phyloP scores from a whole-genome alignment of 2,797 vertebrate genomes.

The Dipus sagitta region DNA sequence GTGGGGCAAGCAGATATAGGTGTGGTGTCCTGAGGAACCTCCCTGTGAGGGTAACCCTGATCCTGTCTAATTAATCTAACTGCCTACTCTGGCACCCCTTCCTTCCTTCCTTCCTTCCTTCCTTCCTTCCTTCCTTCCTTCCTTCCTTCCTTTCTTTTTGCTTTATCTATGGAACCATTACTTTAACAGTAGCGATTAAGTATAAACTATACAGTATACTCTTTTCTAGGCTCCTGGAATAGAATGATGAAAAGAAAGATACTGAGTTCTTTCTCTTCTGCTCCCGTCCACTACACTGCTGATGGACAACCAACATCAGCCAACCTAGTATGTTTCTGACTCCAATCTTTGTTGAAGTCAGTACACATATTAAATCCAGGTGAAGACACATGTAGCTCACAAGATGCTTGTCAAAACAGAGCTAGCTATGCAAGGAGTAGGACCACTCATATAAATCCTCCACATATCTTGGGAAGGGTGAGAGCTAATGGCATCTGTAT shows the following conservation, averaged over 20 bases:
- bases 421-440: background rate
- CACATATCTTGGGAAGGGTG: background rate
- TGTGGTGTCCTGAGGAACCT: no score
- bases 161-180: background rate
- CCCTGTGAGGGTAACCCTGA: no score
- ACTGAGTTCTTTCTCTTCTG: background rate
- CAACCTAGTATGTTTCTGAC: background rate
- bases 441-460: background rate
- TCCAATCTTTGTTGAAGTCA: background rate
- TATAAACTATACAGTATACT: background rate
- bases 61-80: no score
- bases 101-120: no score
- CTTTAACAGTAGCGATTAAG: background rate
- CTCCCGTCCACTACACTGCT: background rate
- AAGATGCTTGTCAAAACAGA: slow-evolving; percentile 2
- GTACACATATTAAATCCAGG: background rate
- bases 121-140: background rate
- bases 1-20: no score
- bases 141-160: no score
- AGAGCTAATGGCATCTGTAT: background rate
- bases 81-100: no score
- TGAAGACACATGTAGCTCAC: background rate
- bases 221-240: background rate
- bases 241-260: background rate
- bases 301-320: background rate